Conservation (phyloP, 1,140 invertebrate species). For the Antheraea mylitta region DNA sequence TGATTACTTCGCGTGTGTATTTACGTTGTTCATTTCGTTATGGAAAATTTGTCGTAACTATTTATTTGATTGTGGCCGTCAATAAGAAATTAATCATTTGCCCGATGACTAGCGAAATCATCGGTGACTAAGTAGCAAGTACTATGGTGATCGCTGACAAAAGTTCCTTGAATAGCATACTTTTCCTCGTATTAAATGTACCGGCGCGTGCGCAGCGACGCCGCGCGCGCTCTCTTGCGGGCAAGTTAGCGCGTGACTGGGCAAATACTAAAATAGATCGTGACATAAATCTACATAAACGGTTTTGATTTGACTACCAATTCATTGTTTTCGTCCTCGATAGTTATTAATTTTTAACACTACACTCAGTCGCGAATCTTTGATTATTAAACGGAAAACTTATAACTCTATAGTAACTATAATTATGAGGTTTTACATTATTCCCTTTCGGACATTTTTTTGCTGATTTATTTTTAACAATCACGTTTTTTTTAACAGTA, state of each 20-base stretch:
- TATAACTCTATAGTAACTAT: no score
- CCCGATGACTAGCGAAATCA: no score
- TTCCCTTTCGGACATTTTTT: no score
- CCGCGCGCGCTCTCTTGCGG: slow-evolving; percentile 30
- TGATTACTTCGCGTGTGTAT: not conserved
- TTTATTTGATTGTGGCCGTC: not conserved
- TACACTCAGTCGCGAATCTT: not conserved
- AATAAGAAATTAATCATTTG: no score
- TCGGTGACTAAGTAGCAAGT: slow-evolving; percentile 12
- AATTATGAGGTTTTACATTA: no score
- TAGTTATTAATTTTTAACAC: not conserved
- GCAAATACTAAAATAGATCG: slow-evolving; percentile 58
- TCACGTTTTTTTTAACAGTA: no score
- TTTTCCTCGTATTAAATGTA: slow-evolving; percentile 32
- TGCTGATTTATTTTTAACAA: no score
- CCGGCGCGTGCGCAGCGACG: slow-evolving; percentile 24
- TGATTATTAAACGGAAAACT: no score
- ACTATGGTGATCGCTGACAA: slow-evolving; percentile 4
- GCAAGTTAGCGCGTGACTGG: slow-evolving; percentile 55
- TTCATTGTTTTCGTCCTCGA: not conserved
- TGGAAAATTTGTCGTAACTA: not conserved
- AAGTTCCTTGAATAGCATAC: slow-evolving; percentile 22
- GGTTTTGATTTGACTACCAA: slow-evolving; percentile 27
- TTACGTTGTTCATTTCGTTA: not conserved
- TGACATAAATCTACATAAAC: slow-evolving; percentile 75